Base-by-base conservation (phyloP, 2,888 invertebrate genomes). In the Spilarctia lutea region DNA sequence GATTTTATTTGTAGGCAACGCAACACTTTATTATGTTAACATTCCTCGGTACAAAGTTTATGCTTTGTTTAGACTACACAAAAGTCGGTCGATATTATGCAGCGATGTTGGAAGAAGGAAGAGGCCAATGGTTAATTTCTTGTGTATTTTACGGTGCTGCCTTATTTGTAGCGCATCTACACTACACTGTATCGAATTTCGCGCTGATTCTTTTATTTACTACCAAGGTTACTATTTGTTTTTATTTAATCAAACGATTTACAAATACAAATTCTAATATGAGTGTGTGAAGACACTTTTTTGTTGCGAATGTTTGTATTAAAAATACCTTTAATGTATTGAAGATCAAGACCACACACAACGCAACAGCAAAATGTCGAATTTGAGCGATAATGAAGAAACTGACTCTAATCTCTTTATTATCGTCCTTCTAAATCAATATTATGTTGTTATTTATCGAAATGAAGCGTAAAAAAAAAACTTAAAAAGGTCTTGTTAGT, bases 1-100 rank as follows among this genome's bases (percentile, higher is more conserved):
- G 76, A 80, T 85, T 83, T 76, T 73, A 79, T 82, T 83, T 82
- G 80, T 77, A 65, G 67, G 33, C 74, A 73, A 68, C 68, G 68
- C 65, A 68, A 73, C 73, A 76, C 71, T 79, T 65, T 79, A 75
- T 82, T 81, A 74, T 75, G 75, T 75, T 81, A 81, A 83, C 81
- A 70, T 76, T 83, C 76, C 65, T 65, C 69, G 10, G 65, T 65
- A 78, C 72, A 24, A 68, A 76, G n/a, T 74, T 80, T 73, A 83
- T 63, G 75, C 48, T 82, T 83, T 83, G 80, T 81, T 83, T 81
- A 75, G 66, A 76, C 39, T 70, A 63, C 74, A 72, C 65, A 73
- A 67, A 75, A 79, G 35, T 35, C 66, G 75, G 83, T 81, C 70
- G 81, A 79, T 71, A 73, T 68, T 71, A 77, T 77, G 83, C 77